A percentile compares a stretch with the other conserved stretches of the same genome.
phyloP scores from a whole-genome alignment of 2,888 invertebrate genomes.

The Euzophera pinguis region DNA sequence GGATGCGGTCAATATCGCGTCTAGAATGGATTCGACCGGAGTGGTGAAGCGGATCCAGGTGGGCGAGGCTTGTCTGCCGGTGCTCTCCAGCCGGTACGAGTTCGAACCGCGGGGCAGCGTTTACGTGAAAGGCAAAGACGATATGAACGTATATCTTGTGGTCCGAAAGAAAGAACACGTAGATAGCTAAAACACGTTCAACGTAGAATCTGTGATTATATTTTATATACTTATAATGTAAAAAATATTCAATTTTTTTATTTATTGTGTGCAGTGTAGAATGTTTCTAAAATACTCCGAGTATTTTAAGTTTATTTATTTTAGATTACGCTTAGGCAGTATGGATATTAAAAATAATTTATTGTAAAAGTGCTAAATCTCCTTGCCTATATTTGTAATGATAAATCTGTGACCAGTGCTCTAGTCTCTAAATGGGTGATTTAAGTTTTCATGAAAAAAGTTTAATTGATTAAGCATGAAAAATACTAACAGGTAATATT shows the following conservation, averaged over 20 bases:
- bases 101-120: slow-evolving; percentile 96
- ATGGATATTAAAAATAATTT: slow-evolving; percentile 31
- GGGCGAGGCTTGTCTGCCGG: slow-evolving; percentile 86
- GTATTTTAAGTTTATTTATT: slow-evolving; percentile 54
- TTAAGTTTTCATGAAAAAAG: slow-evolving; percentile 34
- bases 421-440: slow-evolving; percentile 62
- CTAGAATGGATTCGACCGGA: slow-evolving; percentile 98
- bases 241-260: slow-evolving; percentile 41
- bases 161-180: slow-evolving; percentile 73
- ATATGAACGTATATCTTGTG: slow-evolving; percentile 94
- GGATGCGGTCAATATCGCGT: slow-evolving; percentile 98
- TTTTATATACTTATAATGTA: slow-evolving; percentile 48
- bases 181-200: slow-evolving; percentile 42
- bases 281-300: slow-evolving; percentile 61
- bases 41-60: slow-evolving; percentile 91
- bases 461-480: slow-evolving; percentile 19
- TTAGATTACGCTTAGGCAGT: slow-evolving; percentile 35
- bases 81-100: slow-evolving; percentile 86
- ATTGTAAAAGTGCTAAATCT: slow-evolving; percentile 44
- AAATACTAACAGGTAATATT: slow-evolving; percentile 9
- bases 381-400: slow-evolving; percentile 63
- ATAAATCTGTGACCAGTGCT: slow-evolving; percentile 68
- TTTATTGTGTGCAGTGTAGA: slow-evolving; percentile 45
- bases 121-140: slow-evolving; percentile 97
- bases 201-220: slow-evolving; percentile 77